A percentile compares a stretch with the other conserved stretches of the same genome.
These are phyloP conservation scores for Connochaetes taurinus DNA, from an alignment of 2,113 vertebrate genomes.

Conservation along the genomic window DNA sequence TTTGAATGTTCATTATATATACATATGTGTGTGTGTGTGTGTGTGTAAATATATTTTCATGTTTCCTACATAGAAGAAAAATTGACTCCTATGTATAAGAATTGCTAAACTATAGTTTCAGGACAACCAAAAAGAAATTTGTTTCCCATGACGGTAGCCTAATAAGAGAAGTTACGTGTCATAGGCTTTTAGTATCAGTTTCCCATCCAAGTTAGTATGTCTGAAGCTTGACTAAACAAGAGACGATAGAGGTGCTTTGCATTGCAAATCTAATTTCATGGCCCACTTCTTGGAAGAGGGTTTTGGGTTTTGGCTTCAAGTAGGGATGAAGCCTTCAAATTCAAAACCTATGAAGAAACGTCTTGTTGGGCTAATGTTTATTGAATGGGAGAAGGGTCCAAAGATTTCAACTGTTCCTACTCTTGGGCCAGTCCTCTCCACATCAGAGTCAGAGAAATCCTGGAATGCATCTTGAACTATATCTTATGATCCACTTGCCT, in stretches of 20 bases:
- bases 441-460: background rate
- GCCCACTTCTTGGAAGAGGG: conserved; percentile 66
- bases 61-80: conserved; percentile 76
- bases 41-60: conserved; percentile 71
- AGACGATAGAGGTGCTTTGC: conserved; percentile 55
- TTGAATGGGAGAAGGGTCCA: background rate
- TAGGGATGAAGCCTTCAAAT: conserved; percentile 58
- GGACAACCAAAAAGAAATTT: conserved; percentile 55
- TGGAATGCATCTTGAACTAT: background rate
- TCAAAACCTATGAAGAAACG: conserved; percentile 63
- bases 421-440: background rate
- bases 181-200: conserved; percentile 31
- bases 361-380: conserved; percentile 28
- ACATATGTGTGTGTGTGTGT: background rate
- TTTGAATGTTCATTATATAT: conserved; percentile 76
- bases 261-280: conserved; percentile 74
- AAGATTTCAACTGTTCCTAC: background rate
- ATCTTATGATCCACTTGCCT: background rate
- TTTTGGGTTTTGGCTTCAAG: conserved; percentile 68
- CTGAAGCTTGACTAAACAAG: conserved; percentile 66
- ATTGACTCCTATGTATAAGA: conserved; percentile 59
- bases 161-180: conserved; percentile 72
- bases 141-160: conserved; percentile 68
- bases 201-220: conserved; percentile 60
- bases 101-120: conserved; percentile 45